Evolutionary conservation across 2,888 invertebrate species (phyloP), one percentile per base, ranked within the genome.

Genomic region (Cataglyphis rosenhaueri): DNA sequence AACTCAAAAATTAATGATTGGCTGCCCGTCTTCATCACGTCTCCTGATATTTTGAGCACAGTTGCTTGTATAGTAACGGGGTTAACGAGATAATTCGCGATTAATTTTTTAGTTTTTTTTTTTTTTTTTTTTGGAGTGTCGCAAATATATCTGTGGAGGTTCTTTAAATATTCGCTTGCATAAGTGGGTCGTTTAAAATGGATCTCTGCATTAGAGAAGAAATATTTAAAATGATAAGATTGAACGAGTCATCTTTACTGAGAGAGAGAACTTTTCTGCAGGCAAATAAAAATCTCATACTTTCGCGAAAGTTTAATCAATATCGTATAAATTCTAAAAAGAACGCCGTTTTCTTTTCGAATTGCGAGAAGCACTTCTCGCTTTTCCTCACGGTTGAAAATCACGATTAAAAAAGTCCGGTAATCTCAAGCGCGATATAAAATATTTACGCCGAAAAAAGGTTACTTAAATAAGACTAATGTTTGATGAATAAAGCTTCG

Each of bases 141-240:
- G 18, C 41, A 44, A 78, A 78, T 78, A 78, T 59, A 21, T 21
- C 32, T 32, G 57, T 32, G 25, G 0, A 21, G 35, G 35, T 4
- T 71, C 57, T 68, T 71, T 79, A 79, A 59, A 79, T 71, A 71
- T 6, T 57, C 15, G 12, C n/a, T 44, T 35, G 78, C 21, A 68
- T 41, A 79, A 79, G 71, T 79, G 71, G 78, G 78, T 79, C 71
- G 44, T 59, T 79, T 71, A 59, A 71, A 59, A 71, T 12, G 21
- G 21, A 78, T 41, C 18, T 66, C 9, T 18, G 32, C 32, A 71
- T 44, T 55, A 76, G 41, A 65, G 68, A 57, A 41, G 41, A 59
- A 71, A 25, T 59, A 59, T 25, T 79, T 64, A 38, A 78, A 71
- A 59, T 41, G 57, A 41, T 44, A 41, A 55, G 76, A 78, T 18